Percentiles rank a stretch among this genome's conserved stretches.
Conservation (phyloP, 2,888 invertebrate genomes). For the Eulithis testata region DNA sequence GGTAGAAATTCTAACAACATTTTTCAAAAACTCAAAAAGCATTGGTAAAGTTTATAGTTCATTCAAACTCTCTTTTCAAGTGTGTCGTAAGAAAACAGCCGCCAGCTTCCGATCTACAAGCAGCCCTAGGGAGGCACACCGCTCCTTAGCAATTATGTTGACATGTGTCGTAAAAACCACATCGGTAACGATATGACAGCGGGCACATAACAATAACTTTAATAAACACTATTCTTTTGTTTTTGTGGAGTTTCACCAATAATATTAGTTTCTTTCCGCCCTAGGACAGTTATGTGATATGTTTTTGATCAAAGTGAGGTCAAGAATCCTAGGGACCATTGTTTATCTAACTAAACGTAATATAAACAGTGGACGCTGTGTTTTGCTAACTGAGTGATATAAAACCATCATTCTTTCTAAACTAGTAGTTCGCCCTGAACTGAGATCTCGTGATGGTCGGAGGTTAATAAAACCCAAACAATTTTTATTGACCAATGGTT, state of each 20-base stretch:
- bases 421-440: too few relatives aligned
- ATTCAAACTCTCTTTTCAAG: too few relatives aligned
- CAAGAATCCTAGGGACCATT: not conserved
- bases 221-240: conserved; percentile 51
- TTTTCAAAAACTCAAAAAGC: too few relatives aligned
- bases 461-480: too few relatives aligned
- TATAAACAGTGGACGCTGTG: too few relatives aligned
- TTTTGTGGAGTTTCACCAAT: conserved; percentile 41
- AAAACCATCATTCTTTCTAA: too few relatives aligned
- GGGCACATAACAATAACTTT: conserved; percentile 60
- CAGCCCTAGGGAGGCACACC: conserved; percentile 55
- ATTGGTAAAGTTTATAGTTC: too few relatives aligned
- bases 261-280: conserved; percentile 9
- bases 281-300: conserved; percentile 3
- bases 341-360: too few relatives aligned
- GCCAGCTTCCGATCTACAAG: conserved; percentile 26
- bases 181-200: conserved; percentile 55
- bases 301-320: not conserved
- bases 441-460: too few relatives aligned
- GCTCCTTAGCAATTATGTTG: conserved; percentile 75
- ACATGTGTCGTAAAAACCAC: conserved; percentile 74
- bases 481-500: too few relatives aligned
- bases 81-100: conserved; percentile 8
- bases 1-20: too few relatives aligned
- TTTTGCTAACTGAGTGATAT: too few relatives aligned